A percentile compares a stretch with the other conserved stretches of the same genome.
Conservation (phyloP, 1,140 invertebrate species). For the Brachystomella parvula region DNA sequence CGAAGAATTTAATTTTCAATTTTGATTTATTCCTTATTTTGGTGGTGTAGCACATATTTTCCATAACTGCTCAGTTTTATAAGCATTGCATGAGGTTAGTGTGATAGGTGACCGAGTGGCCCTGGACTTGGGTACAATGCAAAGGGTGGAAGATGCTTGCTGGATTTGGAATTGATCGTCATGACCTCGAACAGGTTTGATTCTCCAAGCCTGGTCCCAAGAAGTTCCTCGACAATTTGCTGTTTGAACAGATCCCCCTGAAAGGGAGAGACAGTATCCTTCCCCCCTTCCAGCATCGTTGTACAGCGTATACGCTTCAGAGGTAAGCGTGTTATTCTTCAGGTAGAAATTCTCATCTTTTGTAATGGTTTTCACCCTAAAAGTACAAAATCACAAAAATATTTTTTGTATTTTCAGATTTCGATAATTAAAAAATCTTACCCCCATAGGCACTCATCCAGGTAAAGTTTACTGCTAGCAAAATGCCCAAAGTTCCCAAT, state of each 20-base stretch:
- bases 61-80: constrained; percentile 36
- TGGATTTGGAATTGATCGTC: constrained; percentile 23
- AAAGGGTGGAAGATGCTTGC: constrained; percentile 24
- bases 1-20: not conserved
- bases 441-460: constrained; percentile 32
- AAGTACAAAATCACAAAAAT: not conserved
- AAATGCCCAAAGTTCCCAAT: constrained; percentile 22
- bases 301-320: not conserved
- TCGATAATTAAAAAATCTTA: constrained; percentile 13
- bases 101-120: constrained; percentile 9
- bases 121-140: constrained; percentile 24
- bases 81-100: constrained; percentile 28
- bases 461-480: constrained; percentile 22
- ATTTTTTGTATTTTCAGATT: not conserved
- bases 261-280: constrained; percentile 16
- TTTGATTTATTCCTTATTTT: not conserved
- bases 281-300: constrained; percentile 10
- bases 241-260: constrained; percentile 14
- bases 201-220: constrained; percentile 29
- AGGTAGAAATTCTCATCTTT: not conserved
- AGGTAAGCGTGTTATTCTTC: not conserved
- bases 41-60: constrained; percentile 22
- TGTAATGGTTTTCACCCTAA: not conserved
- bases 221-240: constrained; percentile 7
- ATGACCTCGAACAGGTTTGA: constrained; percentile 25